phyloP scores from a whole-genome alignment of 2,797 vertebrate genomes.

The Protonibea diacanthus region DNA sequence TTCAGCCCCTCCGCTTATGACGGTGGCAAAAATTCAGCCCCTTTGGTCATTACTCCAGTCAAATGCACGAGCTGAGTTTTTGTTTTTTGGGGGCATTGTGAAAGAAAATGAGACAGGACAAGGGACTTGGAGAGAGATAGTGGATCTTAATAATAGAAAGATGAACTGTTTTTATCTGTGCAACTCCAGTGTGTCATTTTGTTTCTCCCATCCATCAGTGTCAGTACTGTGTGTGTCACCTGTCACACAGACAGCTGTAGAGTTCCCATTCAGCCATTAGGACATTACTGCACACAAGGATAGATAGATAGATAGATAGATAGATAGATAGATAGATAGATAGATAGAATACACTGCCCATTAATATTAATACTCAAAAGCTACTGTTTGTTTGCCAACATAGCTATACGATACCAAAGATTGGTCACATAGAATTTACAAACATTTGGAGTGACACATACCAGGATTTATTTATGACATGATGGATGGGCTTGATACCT shows the following conservation, averaged over 20 bases:
- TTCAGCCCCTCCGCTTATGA: slow-evolving; percentile 63
- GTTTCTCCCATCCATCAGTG: slow-evolving; percentile 41
- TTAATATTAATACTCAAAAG: background rate
- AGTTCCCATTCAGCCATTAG: background rate
- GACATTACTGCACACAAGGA: background rate
- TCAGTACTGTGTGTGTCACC: slow-evolving; percentile 29
- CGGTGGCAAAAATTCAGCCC: slow-evolving; percentile 46
- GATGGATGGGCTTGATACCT: slow-evolving; percentile 3
- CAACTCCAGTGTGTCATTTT: slow-evolving; percentile 21
- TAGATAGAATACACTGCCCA: too few species aligned
- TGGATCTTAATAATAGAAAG: slow-evolving; percentile 2
- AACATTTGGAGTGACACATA: background rate
- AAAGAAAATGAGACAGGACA: background rate
- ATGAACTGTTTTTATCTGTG: slow-evolving; percentile 24
- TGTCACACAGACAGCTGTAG: slow-evolving; percentile 35
- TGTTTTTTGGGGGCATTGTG: background rate
- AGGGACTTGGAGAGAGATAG: background rate
- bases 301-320: too few species aligned
- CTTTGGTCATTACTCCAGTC: slow-evolving; percentile 72
- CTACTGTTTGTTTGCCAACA: background rate
- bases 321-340: too few species aligned
- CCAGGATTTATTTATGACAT: slow-evolving; percentile 13
- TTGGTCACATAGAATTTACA: background rate
- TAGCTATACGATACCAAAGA: background rate
- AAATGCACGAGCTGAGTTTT: slow-evolving; percentile 22